Evolutionary conservation across 2,113 vertebrate genomes (phyloP).

Genomic region (Oceanodroma tethys): DNA sequence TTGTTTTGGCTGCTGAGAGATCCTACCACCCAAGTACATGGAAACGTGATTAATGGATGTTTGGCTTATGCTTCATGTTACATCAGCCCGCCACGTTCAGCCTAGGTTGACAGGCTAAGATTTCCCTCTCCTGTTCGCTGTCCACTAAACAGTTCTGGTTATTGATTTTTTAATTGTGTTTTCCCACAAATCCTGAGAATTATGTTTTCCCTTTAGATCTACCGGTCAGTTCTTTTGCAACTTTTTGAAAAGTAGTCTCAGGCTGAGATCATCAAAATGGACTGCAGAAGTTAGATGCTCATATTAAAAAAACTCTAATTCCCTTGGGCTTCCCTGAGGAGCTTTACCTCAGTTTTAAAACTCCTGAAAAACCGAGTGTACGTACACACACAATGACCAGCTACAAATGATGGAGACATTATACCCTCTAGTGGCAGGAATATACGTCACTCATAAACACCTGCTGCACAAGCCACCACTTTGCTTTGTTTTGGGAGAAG

Average conservation of each 20-base stretch:
- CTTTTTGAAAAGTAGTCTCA: not conserved
- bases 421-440: constrained; percentile 52
- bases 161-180: not conserved
- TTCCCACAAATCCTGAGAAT: not conserved
- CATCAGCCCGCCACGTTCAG: not conserved
- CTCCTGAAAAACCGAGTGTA: not conserved
- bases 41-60: not conserved
- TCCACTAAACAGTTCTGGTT: not conserved
- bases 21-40: not conserved
- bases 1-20: not conserved
- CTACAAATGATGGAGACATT: not conserved
- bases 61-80: not conserved
- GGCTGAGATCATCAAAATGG: not conserved
- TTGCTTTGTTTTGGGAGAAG: not conserved
- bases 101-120: not conserved
- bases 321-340: not conserved
- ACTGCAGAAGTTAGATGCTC: not conserved
- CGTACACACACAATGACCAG: accelerated
- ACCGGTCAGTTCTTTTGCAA: not conserved
- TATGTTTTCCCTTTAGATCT: not conserved
- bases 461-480: not conserved
- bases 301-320: not conserved
- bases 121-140: not conserved
- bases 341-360: not conserved
- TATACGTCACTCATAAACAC: not conserved